Base-by-base conservation (phyloP, 2,113 vertebrate species). In the Heptranchias perlo region DNA sequence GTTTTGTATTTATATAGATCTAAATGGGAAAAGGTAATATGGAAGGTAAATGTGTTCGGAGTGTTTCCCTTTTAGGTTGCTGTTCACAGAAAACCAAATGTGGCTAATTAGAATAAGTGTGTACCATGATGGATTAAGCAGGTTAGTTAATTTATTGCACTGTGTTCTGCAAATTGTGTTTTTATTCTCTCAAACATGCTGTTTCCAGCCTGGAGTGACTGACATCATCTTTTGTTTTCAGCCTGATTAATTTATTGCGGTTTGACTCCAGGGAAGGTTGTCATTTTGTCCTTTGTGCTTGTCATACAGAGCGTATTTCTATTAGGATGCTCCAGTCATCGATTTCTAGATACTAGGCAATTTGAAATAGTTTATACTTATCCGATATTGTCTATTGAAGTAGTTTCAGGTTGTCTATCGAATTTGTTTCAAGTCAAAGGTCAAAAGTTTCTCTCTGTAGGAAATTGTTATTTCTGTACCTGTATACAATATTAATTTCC, bases 281-380 rank as follows among this genome's bases (percentile, higher is more conserved):
- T 91, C 87, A 91, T 91, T 91, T 61, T 91, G 87, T 91, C 87
- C 87, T 91, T 91, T 91, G 87, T 91, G 52, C 87, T 58, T 61
- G 52, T 91, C 87, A 91, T 58, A 91, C 87, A 91, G 49, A 89
- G 87, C 11, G 87, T 58, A 58, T 58, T 58, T 58, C 87, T 91
- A n/a, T 91, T 91, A 91, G 52, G 54, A 31, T 91, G 52, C 87
- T 58, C 25, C 49, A 91, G 87, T 58, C 87, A 91, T 91, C 31
- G 52, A 91, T 91, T 91, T 91, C 28, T 35, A 35, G 87, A 91
- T 91, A 91, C 52, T 58, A n/a, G 31, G 87, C 87, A 91, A 91
- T 91, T 58, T 91, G 87, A 58, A 91, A 58, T 91, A 89, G 86
- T 89, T 89, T 89, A 89, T 54, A 91, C 10, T n/a, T 91, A 91